phyloP scores from a whole-genome alignment of 2,797 vertebrate species.

The Sebastes umbrosus region DNA sequence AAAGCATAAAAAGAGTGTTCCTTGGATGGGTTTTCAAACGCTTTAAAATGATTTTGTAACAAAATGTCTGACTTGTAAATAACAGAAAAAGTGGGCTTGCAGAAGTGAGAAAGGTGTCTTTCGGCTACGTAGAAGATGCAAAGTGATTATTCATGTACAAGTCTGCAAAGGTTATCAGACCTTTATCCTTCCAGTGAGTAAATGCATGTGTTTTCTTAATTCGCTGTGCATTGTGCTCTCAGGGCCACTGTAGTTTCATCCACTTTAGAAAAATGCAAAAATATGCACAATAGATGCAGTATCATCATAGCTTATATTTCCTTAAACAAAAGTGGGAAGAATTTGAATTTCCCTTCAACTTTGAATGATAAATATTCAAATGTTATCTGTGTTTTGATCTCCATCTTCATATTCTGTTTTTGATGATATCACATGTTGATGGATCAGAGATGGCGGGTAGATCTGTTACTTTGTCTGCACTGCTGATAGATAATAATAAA shows the following conservation, averaged over 20 bases:
- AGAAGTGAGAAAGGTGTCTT: no score
- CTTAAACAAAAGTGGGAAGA: no score
- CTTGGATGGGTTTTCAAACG: no score
- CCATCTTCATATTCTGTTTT: neutral
- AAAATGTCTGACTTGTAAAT: no score
- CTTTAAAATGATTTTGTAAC: no score
- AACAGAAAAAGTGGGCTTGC: no score
- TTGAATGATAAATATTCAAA: neutral
- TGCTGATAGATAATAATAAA: neutral
- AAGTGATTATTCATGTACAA: no score
- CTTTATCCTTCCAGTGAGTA: no score
- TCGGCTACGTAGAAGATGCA: accelerated
- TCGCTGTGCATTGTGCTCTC: neutral
- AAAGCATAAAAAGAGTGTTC: no score
- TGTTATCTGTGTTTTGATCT: neutral
- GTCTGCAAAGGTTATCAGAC: no score
- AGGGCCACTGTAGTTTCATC: neutral
- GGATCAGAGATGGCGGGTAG: neutral
- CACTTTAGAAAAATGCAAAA: neutral
- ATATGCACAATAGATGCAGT: neutral
- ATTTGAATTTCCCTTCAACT: neutral
- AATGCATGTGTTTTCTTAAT: no score
- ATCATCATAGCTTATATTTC: neutral
- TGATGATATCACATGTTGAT: neutral
- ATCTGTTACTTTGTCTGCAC: neutral